Evolutionary conservation across 2,888 invertebrate genomes (phyloP).

Genomic region (Drosophila borborema): DNA sequence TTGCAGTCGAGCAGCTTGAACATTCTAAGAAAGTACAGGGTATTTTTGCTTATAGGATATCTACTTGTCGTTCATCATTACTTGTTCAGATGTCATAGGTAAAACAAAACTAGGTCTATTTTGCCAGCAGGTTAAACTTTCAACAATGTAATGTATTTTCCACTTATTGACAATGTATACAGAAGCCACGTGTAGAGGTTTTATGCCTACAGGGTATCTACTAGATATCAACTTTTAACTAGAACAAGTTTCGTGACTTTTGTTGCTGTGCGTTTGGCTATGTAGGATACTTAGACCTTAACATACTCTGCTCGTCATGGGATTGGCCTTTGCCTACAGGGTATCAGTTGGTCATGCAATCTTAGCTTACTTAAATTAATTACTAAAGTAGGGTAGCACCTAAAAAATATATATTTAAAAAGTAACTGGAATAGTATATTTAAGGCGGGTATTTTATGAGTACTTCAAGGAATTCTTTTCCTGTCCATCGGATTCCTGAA

Average conservation of each 20-base stretch:
- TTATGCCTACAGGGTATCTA: conserved; percentile 1
- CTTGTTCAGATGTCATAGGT: neutral
- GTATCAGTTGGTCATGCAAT: neutral
- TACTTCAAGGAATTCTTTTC: neutral
- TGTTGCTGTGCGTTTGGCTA: neutral
- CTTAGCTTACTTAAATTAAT: neutral
- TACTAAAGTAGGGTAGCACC: neutral
- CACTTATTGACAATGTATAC: neutral
- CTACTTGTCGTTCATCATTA: neutral
- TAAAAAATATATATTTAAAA: neutral
- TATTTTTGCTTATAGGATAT: neutral
- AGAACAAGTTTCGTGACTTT: neutral
- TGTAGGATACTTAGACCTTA: neutral
- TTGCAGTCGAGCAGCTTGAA: neutral
- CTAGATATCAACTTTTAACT: neutral
- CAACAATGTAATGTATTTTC: neutral
- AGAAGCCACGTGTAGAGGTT: neutral
- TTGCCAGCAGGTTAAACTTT: neutral
- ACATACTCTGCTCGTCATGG: neutral
- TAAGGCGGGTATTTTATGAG: neutral
- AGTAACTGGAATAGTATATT: neutral
- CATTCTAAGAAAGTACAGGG: neutral
- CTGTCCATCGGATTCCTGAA: too few species aligned
- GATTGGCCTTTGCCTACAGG: neutral
- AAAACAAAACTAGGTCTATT: neutral